These are phyloP conservation scores for Crotalus viridis DNA, from an alignment of 2,113 vertebrate genomes.

Conservation along the genomic window DNA sequence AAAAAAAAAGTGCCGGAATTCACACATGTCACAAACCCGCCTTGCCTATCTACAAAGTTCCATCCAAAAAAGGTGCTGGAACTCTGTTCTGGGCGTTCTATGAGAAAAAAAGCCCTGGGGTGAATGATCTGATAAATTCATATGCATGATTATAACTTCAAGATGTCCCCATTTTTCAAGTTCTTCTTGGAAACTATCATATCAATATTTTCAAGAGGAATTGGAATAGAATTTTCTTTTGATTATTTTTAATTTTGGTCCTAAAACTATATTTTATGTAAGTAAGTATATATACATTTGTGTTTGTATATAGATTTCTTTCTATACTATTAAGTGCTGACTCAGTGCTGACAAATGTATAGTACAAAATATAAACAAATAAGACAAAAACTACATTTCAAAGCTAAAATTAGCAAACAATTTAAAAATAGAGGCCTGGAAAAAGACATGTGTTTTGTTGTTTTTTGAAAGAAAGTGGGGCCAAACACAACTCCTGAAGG, in stretches of 20 bases:
- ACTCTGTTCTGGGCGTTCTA: no score
- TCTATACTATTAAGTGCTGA: not conserved
- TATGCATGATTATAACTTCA: slow-evolving; percentile 39
- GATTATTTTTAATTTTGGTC: not conserved
- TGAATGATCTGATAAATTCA: fast-evolving
- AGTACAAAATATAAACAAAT: not conserved
- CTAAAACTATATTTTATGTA: not conserved
- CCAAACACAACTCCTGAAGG: not conserved
- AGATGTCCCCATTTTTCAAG: not conserved
- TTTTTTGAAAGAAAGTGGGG: not conserved
- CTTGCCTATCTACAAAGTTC: no score
- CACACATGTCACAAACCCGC: no score
- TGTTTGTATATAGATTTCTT: no score
- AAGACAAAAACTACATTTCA: not conserved
- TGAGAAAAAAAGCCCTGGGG: not conserved
- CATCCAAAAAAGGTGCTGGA: no score
- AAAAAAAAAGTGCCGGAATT: no score
- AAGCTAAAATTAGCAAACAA: not conserved
- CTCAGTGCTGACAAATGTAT: not conserved
- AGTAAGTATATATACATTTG: no score
- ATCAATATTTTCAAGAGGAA: slow-evolving; percentile 16
- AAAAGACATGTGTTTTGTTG: not conserved
- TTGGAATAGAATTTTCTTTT: slow-evolving; percentile 7
- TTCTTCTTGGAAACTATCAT: slow-evolving; percentile 30
- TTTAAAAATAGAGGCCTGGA: not conserved